Conservation (phyloP, 2,797 vertebrate genomes). For the Pseudomugil gertrudae region DNA sequence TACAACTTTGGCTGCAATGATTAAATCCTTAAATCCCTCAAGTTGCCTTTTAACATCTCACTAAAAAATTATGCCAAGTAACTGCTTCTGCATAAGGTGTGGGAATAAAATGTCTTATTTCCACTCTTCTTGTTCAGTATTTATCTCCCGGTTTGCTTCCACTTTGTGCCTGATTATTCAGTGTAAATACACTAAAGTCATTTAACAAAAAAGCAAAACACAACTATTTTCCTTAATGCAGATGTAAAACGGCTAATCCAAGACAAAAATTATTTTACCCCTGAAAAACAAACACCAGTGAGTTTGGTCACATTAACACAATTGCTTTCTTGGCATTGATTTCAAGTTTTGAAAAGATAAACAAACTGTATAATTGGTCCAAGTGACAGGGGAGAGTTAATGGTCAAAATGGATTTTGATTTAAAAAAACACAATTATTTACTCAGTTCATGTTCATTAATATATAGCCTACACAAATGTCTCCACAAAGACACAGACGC, state of each 20-base stretch:
- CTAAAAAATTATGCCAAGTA: too few relatives aligned
- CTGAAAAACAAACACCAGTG: background rate
- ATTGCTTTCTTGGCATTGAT: conserved; percentile 11
- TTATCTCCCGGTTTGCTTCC: background rate
- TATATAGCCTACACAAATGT: conserved; percentile 70
- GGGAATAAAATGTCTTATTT: background rate
- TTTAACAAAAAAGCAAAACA: background rate
- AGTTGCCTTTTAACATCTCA: too few relatives aligned
- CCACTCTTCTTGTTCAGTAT: background rate
- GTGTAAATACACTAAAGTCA: background rate
- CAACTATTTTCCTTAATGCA: background rate
- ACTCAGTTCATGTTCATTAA: conserved; percentile 71
- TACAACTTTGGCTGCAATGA: too few relatives aligned
- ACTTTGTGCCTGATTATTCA: background rate
- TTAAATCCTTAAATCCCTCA: background rate
- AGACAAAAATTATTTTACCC: background rate
- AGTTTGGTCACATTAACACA: conserved; percentile 17
- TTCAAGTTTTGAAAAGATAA: conserved; percentile 8
- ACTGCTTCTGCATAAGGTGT: background rate
- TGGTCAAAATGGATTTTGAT: conserved; percentile 56
- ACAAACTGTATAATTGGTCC: conserved; percentile 35
- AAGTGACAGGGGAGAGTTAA: conserved; percentile 45
- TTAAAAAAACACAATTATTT: conserved; percentile 58
- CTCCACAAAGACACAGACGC: conserved; percentile 50
- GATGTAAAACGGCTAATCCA: background rate